These are phyloP conservation scores for Drosophila mauritiana DNA, from an alignment of 1,140 invertebrate genomes.

Conservation along the genomic window DNA sequence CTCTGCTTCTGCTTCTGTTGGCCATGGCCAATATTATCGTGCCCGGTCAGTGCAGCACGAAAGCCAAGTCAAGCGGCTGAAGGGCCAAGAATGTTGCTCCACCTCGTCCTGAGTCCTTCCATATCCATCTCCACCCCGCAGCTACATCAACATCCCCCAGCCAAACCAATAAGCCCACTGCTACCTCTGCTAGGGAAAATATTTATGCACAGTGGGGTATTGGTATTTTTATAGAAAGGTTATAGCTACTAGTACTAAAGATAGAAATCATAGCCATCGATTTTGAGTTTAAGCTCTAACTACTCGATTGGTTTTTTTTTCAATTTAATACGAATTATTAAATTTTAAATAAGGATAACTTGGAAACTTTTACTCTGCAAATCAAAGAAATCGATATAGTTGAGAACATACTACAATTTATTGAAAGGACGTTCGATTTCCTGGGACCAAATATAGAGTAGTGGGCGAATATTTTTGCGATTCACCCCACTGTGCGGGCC, in stretches of 20 bases:
- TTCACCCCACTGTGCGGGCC: slow-evolving; percentile 2
- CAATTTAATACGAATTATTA: too few species aligned
- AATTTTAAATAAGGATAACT: neutral
- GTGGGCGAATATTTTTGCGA: too few species aligned
- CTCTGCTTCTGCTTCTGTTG: slow-evolving; percentile 9
- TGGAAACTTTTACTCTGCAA: neutral
- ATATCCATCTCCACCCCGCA: neutral
- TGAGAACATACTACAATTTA: neutral
- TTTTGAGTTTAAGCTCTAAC: too few species aligned
- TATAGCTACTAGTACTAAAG: neutral
- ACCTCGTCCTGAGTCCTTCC: slow-evolving; percentile 1
- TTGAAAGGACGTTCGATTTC: neutral
- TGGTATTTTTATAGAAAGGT: neutral
- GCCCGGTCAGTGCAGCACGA: slow-evolving; percentile 56
- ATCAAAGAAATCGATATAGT: neutral
- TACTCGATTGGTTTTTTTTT: too few species aligned
- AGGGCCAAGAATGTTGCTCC: slow-evolving; percentile 26
- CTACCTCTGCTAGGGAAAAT: slow-evolving; percentile 19
- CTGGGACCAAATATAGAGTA: neutral
- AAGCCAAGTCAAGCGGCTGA: slow-evolving; percentile 59
- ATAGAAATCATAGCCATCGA: too few species aligned
- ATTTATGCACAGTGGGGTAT: slow-evolving; percentile 17
- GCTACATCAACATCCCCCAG: neutral
- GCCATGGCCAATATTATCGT: slow-evolving; percentile 61
- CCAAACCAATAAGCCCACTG: slow-evolving; percentile 25